Percentiles rank a stretch among this genome's conserved stretches.
These are phyloP conservation scores for Odontomyia ornata DNA, from an alignment of 2,888 invertebrate species.

Conservation along the genomic window DNA sequence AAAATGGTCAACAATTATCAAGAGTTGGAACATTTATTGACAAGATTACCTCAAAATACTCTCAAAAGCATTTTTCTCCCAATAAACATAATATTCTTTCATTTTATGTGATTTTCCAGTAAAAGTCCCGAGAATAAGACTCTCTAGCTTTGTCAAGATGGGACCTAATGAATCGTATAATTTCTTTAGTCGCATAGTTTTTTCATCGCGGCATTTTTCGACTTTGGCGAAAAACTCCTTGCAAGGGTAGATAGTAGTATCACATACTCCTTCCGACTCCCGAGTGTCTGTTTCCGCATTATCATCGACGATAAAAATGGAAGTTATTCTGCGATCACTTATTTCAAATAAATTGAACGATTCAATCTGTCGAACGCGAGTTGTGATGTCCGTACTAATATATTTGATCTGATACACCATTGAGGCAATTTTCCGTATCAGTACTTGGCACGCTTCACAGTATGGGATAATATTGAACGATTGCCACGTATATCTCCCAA, in stretches of 20 bases:
- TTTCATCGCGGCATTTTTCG: constrained; percentile 73
- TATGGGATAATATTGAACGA: constrained; percentile 84
- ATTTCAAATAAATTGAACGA: constrained; percentile 66
- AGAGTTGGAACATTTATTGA: neutral
- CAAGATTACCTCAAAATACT: constrained; percentile 68
- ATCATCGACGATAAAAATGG: neutral
- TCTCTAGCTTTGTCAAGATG: constrained; percentile 85
- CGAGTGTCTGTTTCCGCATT: neutral
- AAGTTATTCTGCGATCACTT: constrained; percentile 51
- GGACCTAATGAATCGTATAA: constrained; percentile 84
- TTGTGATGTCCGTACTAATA: constrained; percentile 71
- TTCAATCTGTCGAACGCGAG: constrained; percentile 68
- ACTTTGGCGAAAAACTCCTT: constrained; percentile 74
- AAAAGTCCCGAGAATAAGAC: constrained; percentile 80
- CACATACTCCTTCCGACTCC: neutral
- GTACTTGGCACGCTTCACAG: constrained; percentile 68
- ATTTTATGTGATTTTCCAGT: constrained; percentile 79
- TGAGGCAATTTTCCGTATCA: constrained; percentile 70
- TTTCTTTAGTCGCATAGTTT: constrained; percentile 73
- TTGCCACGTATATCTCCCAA: constrained; percentile 86
- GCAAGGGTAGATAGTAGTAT: constrained; percentile 54
- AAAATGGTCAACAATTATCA: neutral
- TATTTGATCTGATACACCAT: constrained; percentile 76
- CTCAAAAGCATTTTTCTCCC: constrained; percentile 82
- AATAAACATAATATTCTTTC: constrained; percentile 79